Evolutionary conservation across 2,113 vertebrate species (phyloP).

Genomic region (Melanocharis versteri): DNA sequence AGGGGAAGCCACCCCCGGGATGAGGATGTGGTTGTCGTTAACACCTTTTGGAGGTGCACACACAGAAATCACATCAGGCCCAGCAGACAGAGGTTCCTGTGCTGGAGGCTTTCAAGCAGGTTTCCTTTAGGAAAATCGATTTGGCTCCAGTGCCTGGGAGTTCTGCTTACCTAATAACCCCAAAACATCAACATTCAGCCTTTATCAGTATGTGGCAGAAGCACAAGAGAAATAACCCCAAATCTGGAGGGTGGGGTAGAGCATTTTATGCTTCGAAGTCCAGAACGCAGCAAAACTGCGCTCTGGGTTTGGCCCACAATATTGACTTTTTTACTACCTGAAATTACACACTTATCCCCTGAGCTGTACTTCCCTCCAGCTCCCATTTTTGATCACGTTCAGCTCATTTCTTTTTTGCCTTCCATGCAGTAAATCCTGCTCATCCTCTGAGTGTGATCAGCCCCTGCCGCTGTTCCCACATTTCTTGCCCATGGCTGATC

Average conservation of each 20-base stretch:
- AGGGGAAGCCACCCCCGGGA: neutral
- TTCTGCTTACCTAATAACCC: neutral
- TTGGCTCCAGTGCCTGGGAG: neutral
- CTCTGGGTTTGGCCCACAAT: neutral
- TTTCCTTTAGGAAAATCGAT: neutral
- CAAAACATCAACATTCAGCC: neutral
- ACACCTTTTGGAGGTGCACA: neutral
- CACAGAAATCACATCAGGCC: neutral
- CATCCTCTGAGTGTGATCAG: neutral
- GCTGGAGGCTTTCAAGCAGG: neutral
- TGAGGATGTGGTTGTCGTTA: neutral
- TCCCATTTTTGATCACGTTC: neutral
- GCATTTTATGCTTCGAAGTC: neutral
- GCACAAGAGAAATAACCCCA: neutral
- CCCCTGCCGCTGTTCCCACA: neutral
- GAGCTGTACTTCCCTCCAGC: neutral
- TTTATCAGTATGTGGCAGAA: neutral
- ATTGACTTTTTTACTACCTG: neutral
- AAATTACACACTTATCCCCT: neutral
- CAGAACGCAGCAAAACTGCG: neutral
- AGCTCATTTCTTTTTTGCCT: neutral
- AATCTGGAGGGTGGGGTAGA: neutral
- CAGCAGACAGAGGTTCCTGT: rapidly evolving
- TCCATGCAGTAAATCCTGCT: neutral
- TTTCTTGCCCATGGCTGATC: neutral